Evolutionary conservation across 37 sponge, comb jelly and placozoan genomes (phyloP).

Genomic region (Corticium candelabrum): DNA sequence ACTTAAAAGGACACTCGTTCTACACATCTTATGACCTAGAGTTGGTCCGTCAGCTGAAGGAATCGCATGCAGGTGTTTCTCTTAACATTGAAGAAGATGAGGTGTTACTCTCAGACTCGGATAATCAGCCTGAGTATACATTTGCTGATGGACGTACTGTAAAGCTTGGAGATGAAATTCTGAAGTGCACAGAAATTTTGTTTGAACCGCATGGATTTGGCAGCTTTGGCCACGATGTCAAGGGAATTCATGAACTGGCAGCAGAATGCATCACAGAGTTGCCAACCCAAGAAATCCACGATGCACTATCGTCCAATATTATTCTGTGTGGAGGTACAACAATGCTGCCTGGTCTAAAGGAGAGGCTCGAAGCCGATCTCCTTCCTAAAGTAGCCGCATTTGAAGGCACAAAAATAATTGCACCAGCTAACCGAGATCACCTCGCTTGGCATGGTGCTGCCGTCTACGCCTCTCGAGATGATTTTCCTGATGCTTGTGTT

Average conservation of each 20-base stretch:
- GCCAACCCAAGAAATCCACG: conserved; percentile 2
- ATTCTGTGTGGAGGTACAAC: neutral
- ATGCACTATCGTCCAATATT: neutral
- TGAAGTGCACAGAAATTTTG: neutral
- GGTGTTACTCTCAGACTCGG: neutral
- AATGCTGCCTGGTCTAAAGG: neutral
- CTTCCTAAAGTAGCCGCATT: conserved; percentile 1
- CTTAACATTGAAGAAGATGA: neutral
- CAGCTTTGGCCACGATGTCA: neutral
- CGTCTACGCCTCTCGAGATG: neutral
- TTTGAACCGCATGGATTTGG: neutral
- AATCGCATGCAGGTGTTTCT: neutral
- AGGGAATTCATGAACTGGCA: conserved; percentile 2
- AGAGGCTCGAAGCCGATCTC: neutral
- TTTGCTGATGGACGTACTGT: neutral
- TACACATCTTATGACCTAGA: neutral
- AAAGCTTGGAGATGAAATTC: neutral
- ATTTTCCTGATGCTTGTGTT: neutral
- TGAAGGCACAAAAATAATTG: neutral
- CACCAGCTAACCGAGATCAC: neutral
- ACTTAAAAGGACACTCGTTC: neutral
- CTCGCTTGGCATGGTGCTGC: neutral
- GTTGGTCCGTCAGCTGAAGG: neutral
- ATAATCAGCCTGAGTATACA: neutral
- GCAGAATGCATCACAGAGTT: neutral